These are phyloP conservation scores for Pachyramphus minor DNA, from an alignment of 2,113 vertebrate species.

Conservation along the genomic window DNA sequence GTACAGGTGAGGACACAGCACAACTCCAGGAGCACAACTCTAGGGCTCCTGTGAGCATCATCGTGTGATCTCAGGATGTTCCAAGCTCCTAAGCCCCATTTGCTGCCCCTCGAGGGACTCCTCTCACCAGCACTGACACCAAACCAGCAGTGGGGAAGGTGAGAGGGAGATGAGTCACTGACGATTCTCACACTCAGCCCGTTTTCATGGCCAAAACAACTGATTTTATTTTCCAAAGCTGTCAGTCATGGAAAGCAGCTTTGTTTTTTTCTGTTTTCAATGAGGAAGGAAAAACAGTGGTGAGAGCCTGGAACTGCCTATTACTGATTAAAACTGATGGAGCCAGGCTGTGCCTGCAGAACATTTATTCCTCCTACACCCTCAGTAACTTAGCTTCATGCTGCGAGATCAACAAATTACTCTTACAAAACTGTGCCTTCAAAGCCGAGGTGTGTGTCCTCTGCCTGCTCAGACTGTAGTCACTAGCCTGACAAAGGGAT, in stretches of 20 bases:
- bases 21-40: not conserved
- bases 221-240: slow-evolving; percentile 16
- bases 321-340: slow-evolving; percentile 1
- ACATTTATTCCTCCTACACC: slow-evolving; percentile 54
- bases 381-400: not conserved
- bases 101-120: fast-evolving
- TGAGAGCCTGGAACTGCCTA: not conserved
- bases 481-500: not conserved
- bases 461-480: not conserved
- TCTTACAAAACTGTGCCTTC: not conserved
- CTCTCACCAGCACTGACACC: not conserved
- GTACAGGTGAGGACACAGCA: not conserved
- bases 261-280: slow-evolving; percentile 13
- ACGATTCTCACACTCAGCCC: fast-evolving
- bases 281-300: not conserved
- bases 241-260: not conserved
- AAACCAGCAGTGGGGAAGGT: not conserved
- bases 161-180: not conserved
- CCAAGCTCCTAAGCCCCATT: not conserved
- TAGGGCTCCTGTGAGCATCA: not conserved
- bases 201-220: not conserved
- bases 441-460: not conserved
- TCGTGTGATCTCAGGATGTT: fast-evolving
- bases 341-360: slow-evolving; percentile 3
- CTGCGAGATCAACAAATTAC: not conserved